These are phyloP conservation scores for Camelus bactrianus DNA, from an alignment of 2,113 vertebrate genomes.

Conservation along the genomic window DNA sequence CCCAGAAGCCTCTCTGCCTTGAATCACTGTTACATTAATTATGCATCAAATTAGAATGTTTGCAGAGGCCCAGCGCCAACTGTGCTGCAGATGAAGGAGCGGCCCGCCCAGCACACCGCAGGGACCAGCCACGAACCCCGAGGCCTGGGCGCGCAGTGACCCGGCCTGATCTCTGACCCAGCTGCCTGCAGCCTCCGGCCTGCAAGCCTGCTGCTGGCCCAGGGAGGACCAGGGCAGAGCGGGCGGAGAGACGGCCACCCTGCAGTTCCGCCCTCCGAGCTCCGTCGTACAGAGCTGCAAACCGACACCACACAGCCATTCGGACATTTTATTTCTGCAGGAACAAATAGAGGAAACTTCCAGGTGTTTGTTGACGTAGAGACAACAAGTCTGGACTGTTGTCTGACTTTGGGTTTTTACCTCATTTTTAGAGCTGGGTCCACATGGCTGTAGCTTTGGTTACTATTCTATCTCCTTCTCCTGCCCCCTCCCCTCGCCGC, in stretches of 20 bases:
- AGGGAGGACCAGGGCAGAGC: neutral
- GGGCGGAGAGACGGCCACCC: neutral
- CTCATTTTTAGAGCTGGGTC: neutral
- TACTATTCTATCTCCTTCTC: neutral
- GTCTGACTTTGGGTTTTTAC: conserved; percentile 34
- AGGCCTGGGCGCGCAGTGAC: conserved; percentile 52
- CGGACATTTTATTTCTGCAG: neutral
- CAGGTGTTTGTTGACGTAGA: conserved; percentile 24
- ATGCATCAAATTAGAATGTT: conserved; percentile 80
- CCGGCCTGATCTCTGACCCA: conserved; percentile 69
- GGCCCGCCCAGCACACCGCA: conserved; percentile 52
- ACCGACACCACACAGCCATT: neutral
- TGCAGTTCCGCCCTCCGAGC: neutral
- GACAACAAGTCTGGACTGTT: neutral
- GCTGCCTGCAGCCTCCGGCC: conserved; percentile 54
- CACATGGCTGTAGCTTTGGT: neutral
- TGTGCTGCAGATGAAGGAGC: conserved; percentile 70
- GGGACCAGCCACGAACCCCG: conserved; percentile 59
- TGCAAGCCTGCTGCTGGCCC: neutral
- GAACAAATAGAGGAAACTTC: conserved; percentile 19
- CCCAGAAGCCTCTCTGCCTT: conserved; percentile 83
- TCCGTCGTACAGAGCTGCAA: neutral
- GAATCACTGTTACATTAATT: conserved; percentile 81
- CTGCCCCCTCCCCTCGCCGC: neutral
- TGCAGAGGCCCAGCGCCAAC: conserved; percentile 79